These are phyloP conservation scores for Diadema setosum DNA, from an alignment of 35 echinoderm and acorn worm species.

Conservation along the genomic window DNA sequence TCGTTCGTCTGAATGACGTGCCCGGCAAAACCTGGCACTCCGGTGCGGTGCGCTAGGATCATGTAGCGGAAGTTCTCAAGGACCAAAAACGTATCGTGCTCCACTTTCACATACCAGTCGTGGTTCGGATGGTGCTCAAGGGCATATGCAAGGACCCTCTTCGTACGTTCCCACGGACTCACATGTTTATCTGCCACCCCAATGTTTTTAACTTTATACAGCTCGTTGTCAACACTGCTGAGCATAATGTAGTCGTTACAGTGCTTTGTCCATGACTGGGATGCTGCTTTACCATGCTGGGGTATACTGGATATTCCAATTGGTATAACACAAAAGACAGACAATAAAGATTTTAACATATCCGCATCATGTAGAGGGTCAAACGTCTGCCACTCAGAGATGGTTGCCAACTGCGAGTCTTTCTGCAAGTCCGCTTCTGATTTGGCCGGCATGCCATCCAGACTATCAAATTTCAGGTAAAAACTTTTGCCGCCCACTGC, in stretches of 20 bases:
- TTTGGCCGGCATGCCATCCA: not conserved
- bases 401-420: not conserved
- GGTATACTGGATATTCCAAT: not conserved
- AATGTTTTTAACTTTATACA: slow-evolving; percentile 25
- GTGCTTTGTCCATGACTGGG: slow-evolving; percentile 38
- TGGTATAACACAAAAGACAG: slow-evolving; percentile 60
- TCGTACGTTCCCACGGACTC: slow-evolving; percentile 42
- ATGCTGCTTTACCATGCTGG: not conserved
- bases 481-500: slow-evolving; percentile 49
- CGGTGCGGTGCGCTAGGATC: slow-evolving; percentile 58
- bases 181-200: not conserved
- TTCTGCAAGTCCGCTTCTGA: not conserved
- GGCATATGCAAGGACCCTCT: slow-evolving; percentile 32
- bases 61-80: slow-evolving; percentile 82
- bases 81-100: slow-evolving; percentile 57
- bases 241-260: slow-evolving; percentile 82
- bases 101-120: slow-evolving; percentile 81
- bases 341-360: slow-evolving; percentile 30
- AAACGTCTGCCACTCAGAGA: slow-evolving; percentile 36
- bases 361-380: slow-evolving; percentile 56
- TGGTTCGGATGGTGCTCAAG: slow-evolving; percentile 22
- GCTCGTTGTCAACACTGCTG: slow-evolving; percentile 1
- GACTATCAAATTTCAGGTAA: slow-evolving; percentile 25
- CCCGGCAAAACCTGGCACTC: slow-evolving; percentile 54
- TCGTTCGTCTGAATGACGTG: slow-evolving; percentile 44